phyloP scores from a whole-genome alignment of 2,888 invertebrate genomes.

The Macaria liturata region DNA sequence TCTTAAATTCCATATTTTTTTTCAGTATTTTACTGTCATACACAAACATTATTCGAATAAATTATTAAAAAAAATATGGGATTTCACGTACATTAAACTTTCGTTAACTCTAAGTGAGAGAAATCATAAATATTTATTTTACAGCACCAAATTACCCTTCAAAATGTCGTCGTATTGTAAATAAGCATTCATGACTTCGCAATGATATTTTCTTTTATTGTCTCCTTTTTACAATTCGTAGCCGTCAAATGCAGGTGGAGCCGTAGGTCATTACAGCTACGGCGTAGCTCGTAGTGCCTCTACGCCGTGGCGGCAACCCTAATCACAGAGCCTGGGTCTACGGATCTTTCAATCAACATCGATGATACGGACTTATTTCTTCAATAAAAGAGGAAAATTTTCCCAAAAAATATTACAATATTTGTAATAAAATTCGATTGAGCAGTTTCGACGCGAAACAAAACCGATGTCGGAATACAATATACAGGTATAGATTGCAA shows the following conservation, averaged over 20 bases:
- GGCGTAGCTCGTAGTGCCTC: slow-evolving; percentile 39
- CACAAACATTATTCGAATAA: no score
- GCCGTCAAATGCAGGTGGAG: slow-evolving; percentile 66
- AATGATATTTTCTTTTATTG: slow-evolving; percentile 51
- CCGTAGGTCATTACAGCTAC: slow-evolving; percentile 57
- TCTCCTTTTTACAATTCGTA: slow-evolving; percentile 56
- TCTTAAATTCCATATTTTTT: no score
- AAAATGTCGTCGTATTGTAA: slow-evolving; percentile 23
- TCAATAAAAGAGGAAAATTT: slow-evolving; percentile 10
- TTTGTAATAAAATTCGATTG: neutral
- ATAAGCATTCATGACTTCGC: slow-evolving; percentile 44
- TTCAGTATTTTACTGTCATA: no score
- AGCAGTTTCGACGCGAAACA: neutral
- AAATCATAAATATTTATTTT: slow-evolving; percentile 7
- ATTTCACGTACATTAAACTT: no score
- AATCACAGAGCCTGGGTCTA: slow-evolving; percentile 41
- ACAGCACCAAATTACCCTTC: slow-evolving; percentile 10
- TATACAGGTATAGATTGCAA: neutral
- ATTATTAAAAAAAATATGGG: no score
- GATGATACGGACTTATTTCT: slow-evolving; percentile 39
- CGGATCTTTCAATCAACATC: slow-evolving; percentile 50
- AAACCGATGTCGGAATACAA: slow-evolving; percentile 7
- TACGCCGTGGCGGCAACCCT: slow-evolving; percentile 32
- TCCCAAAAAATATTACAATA: neutral
- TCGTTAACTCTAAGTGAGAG: no score